These are phyloP conservation scores for Rhynchotus rufescens DNA, from an alignment of 2,797 vertebrate species.

Conservation along the genomic window DNA sequence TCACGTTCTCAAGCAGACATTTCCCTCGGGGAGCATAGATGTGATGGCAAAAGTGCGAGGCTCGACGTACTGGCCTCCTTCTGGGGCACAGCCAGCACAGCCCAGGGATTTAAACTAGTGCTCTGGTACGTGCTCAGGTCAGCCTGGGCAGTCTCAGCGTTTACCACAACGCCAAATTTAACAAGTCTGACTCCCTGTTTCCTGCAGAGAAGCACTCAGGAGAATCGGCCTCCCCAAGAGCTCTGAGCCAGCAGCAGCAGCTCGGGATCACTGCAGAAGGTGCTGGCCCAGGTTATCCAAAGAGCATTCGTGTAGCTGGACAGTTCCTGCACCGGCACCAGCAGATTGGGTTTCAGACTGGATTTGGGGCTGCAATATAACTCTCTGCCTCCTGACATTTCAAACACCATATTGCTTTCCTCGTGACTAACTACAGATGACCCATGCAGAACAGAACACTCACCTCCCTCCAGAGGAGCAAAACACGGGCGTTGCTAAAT, in stretches of 20 bases:
- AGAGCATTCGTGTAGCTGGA: neutral
- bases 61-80: neutral
- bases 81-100: neutral
- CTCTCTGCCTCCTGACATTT: constrained; percentile 25
- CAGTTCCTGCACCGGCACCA: neutral
- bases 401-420: neutral
- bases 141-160: neutral
- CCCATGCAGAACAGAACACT: neutral
- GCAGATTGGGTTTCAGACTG: constrained; percentile 20
- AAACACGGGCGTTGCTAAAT: constrained; percentile 22
- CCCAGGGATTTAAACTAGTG: neutral
- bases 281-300: neutral
- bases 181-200: neutral
- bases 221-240: neutral
- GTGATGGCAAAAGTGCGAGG: neutral
- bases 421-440: neutral
- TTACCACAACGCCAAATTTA: neutral
- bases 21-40: neutral
- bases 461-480: neutral
- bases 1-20: neutral
- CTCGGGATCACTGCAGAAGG: neutral
- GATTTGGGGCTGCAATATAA: neutral
- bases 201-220: neutral
- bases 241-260: neutral
- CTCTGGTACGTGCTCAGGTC: neutral